Evolutionary conservation across 2,797 vertebrate genomes (phyloP).

Genomic region (Remorina albescens): DNA sequence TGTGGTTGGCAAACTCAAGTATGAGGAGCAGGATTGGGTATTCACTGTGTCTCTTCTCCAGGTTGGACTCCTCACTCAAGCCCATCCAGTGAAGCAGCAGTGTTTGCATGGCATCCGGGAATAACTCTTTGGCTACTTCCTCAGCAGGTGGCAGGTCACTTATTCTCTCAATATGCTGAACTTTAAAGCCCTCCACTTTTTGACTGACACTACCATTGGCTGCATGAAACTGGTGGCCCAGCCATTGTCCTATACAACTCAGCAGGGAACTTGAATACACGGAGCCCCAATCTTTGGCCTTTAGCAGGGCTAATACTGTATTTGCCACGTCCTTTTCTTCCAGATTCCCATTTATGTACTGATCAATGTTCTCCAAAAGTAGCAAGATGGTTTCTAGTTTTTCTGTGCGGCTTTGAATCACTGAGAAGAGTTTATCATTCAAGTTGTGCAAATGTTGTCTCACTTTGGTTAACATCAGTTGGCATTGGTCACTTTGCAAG

Average conservation of each 20-base stretch:
- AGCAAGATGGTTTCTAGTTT: slow-evolving; percentile 63
- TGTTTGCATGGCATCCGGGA: slow-evolving; percentile 87
- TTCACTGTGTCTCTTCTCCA: slow-evolving; percentile 86
- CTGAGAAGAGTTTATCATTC: slow-evolving; percentile 58
- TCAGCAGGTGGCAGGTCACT: slow-evolving; percentile 88
- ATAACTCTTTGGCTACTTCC: slow-evolving; percentile 83
- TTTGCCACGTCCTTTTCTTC: slow-evolving; percentile 75
- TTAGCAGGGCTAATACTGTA: slow-evolving; percentile 74
- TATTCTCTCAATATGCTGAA: slow-evolving; percentile 86
- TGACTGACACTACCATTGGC: slow-evolving; percentile 85
- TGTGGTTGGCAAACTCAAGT: slow-evolving; percentile 89
- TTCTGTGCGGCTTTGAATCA: slow-evolving; percentile 34
- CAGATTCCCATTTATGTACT: slow-evolving; percentile 57
- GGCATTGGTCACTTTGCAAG: slow-evolving; percentile 30
- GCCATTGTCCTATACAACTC: slow-evolving; percentile 81
- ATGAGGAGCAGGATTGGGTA: slow-evolving; percentile 89
- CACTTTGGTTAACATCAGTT: slow-evolving; percentile 32
- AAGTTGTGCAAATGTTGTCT: slow-evolving; percentile 71
- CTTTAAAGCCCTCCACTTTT: slow-evolving; percentile 87
- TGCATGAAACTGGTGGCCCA: slow-evolving; percentile 85
- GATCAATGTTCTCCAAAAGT: slow-evolving; percentile 76
- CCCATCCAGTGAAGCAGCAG: slow-evolving; percentile 90
- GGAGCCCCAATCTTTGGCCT: slow-evolving; percentile 62
- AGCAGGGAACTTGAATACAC: slow-evolving; percentile 83
- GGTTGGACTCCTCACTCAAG: slow-evolving; percentile 78